Evolutionary conservation across 2,113 vertebrate species (phyloP).

Genomic region (Scomber japonicus): DNA sequence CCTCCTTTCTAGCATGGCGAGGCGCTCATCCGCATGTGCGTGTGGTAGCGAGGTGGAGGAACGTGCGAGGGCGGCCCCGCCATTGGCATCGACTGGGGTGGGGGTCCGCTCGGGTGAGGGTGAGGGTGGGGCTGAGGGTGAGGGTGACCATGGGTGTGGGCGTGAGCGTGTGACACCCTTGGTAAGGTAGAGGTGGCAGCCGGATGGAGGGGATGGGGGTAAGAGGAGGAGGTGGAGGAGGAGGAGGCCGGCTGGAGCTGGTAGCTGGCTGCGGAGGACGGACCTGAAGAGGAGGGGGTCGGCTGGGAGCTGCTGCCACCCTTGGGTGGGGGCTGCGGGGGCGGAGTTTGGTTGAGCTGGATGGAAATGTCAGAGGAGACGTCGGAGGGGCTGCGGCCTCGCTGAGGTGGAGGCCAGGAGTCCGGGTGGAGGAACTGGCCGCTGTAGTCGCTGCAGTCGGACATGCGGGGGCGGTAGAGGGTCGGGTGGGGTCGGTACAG

Average conservation of each 20-base stretch:
- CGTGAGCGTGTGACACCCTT: constrained; percentile 58
- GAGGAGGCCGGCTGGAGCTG: constrained; percentile 79
- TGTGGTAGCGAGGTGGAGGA: constrained; percentile 89
- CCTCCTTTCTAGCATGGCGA: constrained; percentile 88
- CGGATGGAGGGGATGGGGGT: constrained; percentile 76
- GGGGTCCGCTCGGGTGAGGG: constrained; percentile 72
- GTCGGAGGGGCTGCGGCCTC: constrained; percentile 90
- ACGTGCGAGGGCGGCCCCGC: constrained; percentile 80
- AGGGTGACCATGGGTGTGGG: constrained; percentile 48
- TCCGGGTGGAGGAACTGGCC: constrained; percentile 93
- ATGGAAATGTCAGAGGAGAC: constrained; percentile 93
- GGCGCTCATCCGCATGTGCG: constrained; percentile 91
- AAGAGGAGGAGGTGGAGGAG: constrained; percentile 81
- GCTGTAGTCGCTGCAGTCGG: constrained; percentile 94
- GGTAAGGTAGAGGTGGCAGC: constrained; percentile 74
- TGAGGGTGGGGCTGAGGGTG: constrained; percentile 65
- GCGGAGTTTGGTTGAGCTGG: constrained; percentile 90
- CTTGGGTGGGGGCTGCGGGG: constrained; percentile 64
- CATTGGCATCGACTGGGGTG: constrained; percentile 75
- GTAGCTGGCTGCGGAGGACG: constrained; percentile 82
- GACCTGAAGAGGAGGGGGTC: constrained; percentile 78
- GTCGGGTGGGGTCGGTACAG: constrained; percentile 91
- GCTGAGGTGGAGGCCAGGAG: constrained; percentile 87
- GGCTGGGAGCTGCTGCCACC: constrained; percentile 64
- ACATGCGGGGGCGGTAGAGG: constrained; percentile 92